Conservation (phyloP, 2,797 vertebrate species). For the Gymnopithys bicolor region DNA sequence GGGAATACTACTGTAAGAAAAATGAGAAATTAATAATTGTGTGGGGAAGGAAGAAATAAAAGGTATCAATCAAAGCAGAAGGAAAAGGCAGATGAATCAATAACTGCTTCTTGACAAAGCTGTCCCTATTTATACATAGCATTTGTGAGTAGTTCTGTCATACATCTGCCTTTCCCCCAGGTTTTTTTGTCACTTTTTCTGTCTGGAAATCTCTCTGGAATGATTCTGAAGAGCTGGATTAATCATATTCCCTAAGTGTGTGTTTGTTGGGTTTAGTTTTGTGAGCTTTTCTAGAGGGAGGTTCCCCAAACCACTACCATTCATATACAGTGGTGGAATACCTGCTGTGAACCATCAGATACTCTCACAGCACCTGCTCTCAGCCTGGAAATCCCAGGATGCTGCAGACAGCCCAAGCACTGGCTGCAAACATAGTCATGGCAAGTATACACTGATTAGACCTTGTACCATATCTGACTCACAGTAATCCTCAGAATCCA, state of each 20-base stretch:
- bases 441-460: not conserved
- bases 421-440: not conserved
- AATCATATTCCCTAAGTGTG: not conserved
- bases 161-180: not conserved
- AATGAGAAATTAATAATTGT: not conserved
- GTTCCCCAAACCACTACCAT: not conserved
- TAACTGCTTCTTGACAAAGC: slow-evolving; percentile 7
- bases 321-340: accelerated
- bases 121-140: not conserved
- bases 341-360: not conserved
- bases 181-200: not conserved
- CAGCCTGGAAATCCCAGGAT: not conserved
- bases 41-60: not conserved
- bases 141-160: not conserved
- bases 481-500: not conserved
- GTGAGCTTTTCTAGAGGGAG: not conserved
- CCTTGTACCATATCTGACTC: not conserved
- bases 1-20: not conserved
- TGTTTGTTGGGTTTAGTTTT: not conserved
- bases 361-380: not conserved
- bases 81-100: slow-evolving; percentile 1
- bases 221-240: not conserved
- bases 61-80: not conserved
- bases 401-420: not conserved
- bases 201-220: not conserved